phyloP scores from a whole-genome alignment of 2,113 vertebrate genomes.

The Piaya cayana region DNA sequence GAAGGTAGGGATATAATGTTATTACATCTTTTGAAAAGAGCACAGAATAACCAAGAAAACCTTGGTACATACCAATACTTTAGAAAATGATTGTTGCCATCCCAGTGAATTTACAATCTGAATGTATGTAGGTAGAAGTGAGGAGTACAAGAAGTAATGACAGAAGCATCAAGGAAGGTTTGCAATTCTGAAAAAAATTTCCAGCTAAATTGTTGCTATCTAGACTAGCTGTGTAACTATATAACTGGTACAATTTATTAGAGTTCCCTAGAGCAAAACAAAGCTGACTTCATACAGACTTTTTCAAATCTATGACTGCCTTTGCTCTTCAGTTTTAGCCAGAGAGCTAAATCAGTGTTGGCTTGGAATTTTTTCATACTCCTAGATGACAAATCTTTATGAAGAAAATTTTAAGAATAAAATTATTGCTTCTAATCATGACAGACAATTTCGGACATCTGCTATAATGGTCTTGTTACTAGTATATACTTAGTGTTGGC shows the following conservation, averaged over 20 bases:
- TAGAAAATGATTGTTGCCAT: not conserved
- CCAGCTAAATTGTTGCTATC: not conserved
- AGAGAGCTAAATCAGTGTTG: not conserved
- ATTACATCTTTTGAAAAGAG: not conserved
- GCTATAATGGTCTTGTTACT: not conserved
- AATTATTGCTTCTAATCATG: not conserved
- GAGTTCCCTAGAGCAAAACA: not conserved
- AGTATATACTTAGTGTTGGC: not conserved
- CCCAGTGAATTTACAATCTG: not conserved
- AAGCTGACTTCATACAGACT: not conserved
- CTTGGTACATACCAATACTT: not conserved
- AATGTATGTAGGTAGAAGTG: not conserved
- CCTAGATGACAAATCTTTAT: not conserved
- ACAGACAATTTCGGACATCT: not conserved
- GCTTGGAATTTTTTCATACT: not conserved
- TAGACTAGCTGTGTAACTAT: not conserved
- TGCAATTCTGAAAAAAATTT: not conserved
- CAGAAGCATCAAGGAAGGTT: not conserved
- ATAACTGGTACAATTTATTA: not conserved
- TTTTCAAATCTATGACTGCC: not conserved
- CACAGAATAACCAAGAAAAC: not conserved
- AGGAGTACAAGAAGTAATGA: not conserved
- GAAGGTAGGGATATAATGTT: fast-evolving
- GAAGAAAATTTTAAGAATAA: not conserved
- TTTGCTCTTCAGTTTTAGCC: not conserved